phyloP scores from a whole-genome alignment of 2,888 invertebrate genomes.

The Petrophora chlorosata region DNA sequence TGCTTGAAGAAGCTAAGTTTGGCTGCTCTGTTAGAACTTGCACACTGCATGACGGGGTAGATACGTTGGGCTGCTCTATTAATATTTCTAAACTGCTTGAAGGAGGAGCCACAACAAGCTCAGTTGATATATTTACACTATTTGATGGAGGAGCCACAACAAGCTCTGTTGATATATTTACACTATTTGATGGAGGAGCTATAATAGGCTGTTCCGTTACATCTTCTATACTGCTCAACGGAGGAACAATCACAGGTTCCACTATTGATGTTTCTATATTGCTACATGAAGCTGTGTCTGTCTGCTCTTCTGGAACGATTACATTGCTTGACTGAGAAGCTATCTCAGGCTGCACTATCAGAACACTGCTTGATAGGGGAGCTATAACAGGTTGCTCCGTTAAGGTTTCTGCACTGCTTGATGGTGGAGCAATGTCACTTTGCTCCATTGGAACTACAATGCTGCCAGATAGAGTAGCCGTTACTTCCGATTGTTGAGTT shows the following conservation, averaged over 20 bases:
- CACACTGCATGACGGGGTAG: too few species aligned
- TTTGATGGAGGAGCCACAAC: too few species aligned
- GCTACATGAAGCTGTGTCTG: not conserved
- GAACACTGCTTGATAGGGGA: not conserved
- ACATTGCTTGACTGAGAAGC: not conserved
- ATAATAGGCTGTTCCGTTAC: not conserved
- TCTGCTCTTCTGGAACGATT: not conserved
- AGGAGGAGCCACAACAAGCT: too few species aligned
- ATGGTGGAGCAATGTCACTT: too few species aligned
- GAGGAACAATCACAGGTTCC: not conserved
- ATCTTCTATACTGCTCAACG: not conserved
- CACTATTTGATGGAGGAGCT: not conserved
- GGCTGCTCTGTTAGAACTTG: too few species aligned
- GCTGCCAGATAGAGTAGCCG: not conserved
- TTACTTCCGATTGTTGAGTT: slow-evolving; percentile 3
- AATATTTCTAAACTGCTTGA: too few species aligned
- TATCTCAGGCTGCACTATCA: not conserved
- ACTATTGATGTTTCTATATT: not conserved
- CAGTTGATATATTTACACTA: too few species aligned
- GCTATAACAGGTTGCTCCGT: not conserved
- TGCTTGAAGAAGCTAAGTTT: too few species aligned
- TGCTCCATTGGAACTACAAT: too few species aligned
- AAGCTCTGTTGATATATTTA: too few species aligned
- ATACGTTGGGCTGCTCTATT: too few species aligned
- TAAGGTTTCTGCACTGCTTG: not conserved